Base-by-base conservation (phyloP, 2,113 vertebrate genomes). In the Callipepla californica region DNA sequence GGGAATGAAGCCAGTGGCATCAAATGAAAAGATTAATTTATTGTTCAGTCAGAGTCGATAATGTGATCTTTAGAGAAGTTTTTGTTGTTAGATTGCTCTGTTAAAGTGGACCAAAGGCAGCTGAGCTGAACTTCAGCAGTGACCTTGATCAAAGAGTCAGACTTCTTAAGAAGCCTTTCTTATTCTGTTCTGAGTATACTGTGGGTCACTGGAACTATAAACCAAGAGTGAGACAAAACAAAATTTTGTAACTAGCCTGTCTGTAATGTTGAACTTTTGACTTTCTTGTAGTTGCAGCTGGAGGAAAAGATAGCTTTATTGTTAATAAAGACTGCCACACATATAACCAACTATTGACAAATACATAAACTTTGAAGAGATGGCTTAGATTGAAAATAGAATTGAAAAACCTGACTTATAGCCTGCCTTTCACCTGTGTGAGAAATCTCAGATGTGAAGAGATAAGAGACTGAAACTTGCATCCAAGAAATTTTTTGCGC, bases 71-170 rank as follows among this genome's bases (percentile, higher is more conserved):
- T 23, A 63, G 57, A 44, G 68, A 44, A 34, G 22, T 67, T 87
- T 91, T 32, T 75, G 32, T 83, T 88, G 57, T 25, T 63, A 47
- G 75, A 21, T 26, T 62, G 0, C 77, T 78, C 63, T 38, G 36
- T 80, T 91, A 28, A 51, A 72, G 73, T 70, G 65, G 32, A 70
- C 76, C 23, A 32, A 90, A 80, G 50, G 36, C 26, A 30, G 1
- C 18, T 62, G 42, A 82, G 42, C 23, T 90, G 75, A 80, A 73
- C 78, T 85, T 85, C 0, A 6, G 21, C 28, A 38, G 45, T 77
- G 63, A 85, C 72, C 68, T 93, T 59, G 45, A 73, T 95, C 63
- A 82, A 86, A 93, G 85, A 62, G n/a, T 42, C 34, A 47, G 36
- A 34, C 11, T 82, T 66, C 18, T 80, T 9, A 73, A 85, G 72